These are phyloP conservation scores for Diacarnus erythraeanus DNA, from an alignment of 37 sponge, comb jelly and placozoan genomes.

Conservation along the genomic window DNA sequence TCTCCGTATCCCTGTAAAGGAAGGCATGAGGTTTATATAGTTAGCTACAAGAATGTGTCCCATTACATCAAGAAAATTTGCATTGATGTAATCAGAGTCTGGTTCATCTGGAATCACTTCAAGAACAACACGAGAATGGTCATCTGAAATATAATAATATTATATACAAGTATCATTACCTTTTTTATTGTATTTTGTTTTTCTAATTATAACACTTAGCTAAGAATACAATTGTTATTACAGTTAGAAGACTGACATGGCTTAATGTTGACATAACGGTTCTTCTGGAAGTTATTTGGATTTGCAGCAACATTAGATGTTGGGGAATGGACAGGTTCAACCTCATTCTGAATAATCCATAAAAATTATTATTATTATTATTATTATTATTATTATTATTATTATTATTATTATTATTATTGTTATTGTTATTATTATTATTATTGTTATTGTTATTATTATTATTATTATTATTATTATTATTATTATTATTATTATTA, in stretches of 20 bases:
- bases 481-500: too few relatives aligned
- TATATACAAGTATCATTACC: too few relatives aligned
- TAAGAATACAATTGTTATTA: conserved; percentile 5
- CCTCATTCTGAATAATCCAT: conserved; percentile 20
- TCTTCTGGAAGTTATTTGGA: conserved; percentile 69
- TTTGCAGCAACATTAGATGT: conserved; percentile 45
- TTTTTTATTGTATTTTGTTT: too few relatives aligned
- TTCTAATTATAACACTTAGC: conserved; percentile 69
- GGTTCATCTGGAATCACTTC: conserved; percentile 33
- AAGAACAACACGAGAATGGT: conserved; percentile 87
- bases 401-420: too few relatives aligned
- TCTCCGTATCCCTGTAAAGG: conserved; percentile 59
- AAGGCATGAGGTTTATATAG: too few relatives aligned
- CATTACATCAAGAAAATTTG: conserved; percentile 89
- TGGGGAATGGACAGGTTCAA: conserved; percentile 70
- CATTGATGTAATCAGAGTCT: conserved; percentile 92
- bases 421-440: too few relatives aligned
- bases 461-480: too few relatives aligned
- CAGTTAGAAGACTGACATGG: conserved; percentile 39
- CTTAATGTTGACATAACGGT: conserved; percentile 84
- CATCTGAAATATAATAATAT: conserved; percentile 75
- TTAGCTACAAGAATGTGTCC: not conserved
- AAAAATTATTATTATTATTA: too few relatives aligned
- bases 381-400: too few relatives aligned
- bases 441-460: too few relatives aligned